phyloP scores from a whole-genome alignment of 2,797 vertebrate species.

The Poeciliopsis paucimaculata region DNA sequence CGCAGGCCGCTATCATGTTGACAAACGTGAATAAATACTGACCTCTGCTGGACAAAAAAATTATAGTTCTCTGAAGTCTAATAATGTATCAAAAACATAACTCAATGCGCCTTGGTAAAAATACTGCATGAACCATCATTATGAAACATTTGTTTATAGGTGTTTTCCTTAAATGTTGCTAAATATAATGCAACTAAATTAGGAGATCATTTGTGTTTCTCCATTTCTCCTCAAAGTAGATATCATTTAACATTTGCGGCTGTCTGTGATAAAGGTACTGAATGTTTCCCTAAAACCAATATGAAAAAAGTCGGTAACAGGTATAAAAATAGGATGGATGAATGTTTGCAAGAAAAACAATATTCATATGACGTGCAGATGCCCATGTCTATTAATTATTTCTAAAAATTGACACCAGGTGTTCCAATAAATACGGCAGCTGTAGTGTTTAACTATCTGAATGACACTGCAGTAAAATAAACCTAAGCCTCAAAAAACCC shows the following conservation, averaged over 20 bases:
- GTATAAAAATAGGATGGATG: background rate
- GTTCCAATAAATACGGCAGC: background rate
- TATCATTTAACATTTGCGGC: background rate
- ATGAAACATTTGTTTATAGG: background rate
- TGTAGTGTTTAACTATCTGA: background rate
- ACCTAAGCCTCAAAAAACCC: too few relatives aligned
- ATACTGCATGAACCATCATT: background rate
- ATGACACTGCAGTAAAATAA: background rate
- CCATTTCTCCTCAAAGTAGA: background rate
- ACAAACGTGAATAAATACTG: conserved; percentile 62
- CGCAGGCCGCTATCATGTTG: background rate
- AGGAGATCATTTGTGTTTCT: background rate
- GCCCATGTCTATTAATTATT: background rate
- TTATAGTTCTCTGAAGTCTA: background rate
- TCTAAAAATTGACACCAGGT: background rate
- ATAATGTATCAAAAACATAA: background rate
- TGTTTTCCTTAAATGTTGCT: background rate
- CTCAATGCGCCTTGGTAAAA: background rate
- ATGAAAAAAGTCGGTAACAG: background rate
- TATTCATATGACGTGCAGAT: background rate
- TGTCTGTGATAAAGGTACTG: background rate
- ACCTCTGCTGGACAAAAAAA: conserved; percentile 72
- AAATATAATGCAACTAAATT: background rate
- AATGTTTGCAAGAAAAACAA: background rate
- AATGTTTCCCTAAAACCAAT: background rate